These are phyloP conservation scores for Beroe forskalii DNA, from an alignment of 37 sponge, comb jelly and placozoan genomes.

Conservation along the genomic window DNA sequence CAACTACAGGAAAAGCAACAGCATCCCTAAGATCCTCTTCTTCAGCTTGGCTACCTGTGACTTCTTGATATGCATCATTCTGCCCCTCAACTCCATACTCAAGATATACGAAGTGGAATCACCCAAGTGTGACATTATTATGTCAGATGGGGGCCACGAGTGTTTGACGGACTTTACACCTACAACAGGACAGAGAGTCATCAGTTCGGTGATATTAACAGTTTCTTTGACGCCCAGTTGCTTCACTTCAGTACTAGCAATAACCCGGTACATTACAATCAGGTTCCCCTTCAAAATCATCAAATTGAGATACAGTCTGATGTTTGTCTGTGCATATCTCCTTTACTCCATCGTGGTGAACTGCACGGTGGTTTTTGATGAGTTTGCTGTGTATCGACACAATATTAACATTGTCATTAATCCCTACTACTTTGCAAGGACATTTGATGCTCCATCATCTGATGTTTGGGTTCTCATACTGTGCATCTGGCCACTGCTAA, in stretches of 20 bases:
- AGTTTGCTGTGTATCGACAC: neutral
- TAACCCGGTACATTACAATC: constrained; percentile 36
- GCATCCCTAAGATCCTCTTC: constrained; percentile 51
- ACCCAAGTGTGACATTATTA: neutral
- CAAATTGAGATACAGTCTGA: neutral
- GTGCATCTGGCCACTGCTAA: constrained; percentile 47
- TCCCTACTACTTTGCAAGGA: constrained; percentile 4
- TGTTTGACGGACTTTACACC: neutral
- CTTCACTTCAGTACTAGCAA: constrained; percentile 38
- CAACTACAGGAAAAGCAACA: constrained; percentile 32
- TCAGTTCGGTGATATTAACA: neutral
- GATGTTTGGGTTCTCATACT: constrained; percentile 28
- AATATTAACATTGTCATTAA: constrained; percentile 26
- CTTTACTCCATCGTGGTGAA: constrained; percentile 19
- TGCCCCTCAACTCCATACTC: constrained; percentile 10
- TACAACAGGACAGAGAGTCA: neutral
- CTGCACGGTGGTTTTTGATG: neutral
- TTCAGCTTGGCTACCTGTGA: constrained; percentile 8
- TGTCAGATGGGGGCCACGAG: neutral
- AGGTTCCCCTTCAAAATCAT: constrained; percentile 35
- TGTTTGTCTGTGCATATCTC: neutral
- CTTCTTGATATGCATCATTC: neutral
- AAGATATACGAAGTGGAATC: neutral
- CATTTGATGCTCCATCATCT: neutral
- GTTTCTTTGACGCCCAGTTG: constrained; percentile 12